Evolutionary conservation across 2,888 invertebrate species (phyloP).

Genomic region (Entomobrya proxima): DNA sequence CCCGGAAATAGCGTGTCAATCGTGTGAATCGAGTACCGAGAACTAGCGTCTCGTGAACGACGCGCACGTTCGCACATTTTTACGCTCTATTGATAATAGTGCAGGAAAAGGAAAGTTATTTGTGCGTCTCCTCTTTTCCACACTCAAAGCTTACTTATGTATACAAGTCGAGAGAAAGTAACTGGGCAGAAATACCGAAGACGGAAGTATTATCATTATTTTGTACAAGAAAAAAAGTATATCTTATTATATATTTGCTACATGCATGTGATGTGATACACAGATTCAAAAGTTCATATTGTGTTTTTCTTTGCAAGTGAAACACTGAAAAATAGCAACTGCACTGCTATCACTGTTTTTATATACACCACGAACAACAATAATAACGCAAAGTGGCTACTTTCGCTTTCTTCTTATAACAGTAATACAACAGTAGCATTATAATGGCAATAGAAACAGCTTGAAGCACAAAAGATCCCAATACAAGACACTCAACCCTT

Average conservation of each 20-base stretch:
- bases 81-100: conserved; percentile 59
- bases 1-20: conserved; percentile 75
- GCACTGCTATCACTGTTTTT: conserved; percentile 11
- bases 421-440: neutral
- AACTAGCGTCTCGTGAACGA: conserved; percentile 73
- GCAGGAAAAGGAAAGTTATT: neutral
- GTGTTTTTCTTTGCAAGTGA: neutral
- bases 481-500: conserved; percentile 26
- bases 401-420: conserved; percentile 27
- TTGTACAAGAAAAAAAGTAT: neutral
- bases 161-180: neutral
- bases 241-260: too few species aligned
- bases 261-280: neutral
- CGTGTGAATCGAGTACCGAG: conserved; percentile 74
- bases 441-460: neutral
- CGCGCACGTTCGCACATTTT: conserved; percentile 74
- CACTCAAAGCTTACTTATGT: neutral
- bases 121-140: neutral
- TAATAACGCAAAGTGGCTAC: conserved; percentile 55
- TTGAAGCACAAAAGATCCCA: conserved; percentile 34
- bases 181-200: conserved; percentile 4
- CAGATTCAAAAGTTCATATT: neutral
- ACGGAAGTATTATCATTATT: conserved; percentile 50
- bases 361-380: conserved; percentile 30
- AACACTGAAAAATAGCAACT: neutral